A percentile compares a stretch with the other conserved stretches of the same genome.
Conservation (phyloP, 2,113 vertebrate genomes). For the Eulemur rufifrons region DNA sequence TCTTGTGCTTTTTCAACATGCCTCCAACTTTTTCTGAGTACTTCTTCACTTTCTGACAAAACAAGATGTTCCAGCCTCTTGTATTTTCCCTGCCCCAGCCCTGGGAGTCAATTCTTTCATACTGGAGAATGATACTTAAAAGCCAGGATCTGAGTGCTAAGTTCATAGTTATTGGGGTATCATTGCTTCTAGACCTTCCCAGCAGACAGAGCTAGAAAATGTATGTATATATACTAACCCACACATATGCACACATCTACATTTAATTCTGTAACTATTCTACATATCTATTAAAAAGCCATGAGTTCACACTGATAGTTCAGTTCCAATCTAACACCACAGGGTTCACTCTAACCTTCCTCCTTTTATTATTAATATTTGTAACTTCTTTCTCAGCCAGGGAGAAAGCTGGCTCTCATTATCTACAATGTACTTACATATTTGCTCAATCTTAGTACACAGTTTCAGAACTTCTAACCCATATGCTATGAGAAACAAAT, state of each 20-base stretch:
- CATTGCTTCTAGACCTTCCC: neutral
- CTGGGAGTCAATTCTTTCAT: neutral
- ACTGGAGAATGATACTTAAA: neutral
- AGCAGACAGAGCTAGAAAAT: neutral
- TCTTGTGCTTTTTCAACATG: neutral
- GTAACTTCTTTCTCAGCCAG: neutral
- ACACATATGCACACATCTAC: neutral
- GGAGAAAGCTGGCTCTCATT: neutral
- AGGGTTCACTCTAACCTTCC: neutral
- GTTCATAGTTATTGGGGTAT: neutral
- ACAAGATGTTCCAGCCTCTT: neutral
- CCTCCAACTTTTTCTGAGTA: neutral
- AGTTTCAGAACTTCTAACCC: neutral
- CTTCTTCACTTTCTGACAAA: neutral
- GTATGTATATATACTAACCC: accelerated
- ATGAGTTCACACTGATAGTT: neutral
- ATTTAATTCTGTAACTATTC: neutral
- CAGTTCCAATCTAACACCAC: neutral
- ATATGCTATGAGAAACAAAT: neutral
- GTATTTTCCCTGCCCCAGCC: neutral
- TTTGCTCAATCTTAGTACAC: neutral
- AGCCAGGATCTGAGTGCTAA: neutral
- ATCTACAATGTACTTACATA: neutral
- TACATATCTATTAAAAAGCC: neutral
- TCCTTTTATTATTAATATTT: neutral